Evolutionary conservation across 2,888 invertebrate genomes (phyloP).

Genomic region (Platycnemis pennipes): DNA sequence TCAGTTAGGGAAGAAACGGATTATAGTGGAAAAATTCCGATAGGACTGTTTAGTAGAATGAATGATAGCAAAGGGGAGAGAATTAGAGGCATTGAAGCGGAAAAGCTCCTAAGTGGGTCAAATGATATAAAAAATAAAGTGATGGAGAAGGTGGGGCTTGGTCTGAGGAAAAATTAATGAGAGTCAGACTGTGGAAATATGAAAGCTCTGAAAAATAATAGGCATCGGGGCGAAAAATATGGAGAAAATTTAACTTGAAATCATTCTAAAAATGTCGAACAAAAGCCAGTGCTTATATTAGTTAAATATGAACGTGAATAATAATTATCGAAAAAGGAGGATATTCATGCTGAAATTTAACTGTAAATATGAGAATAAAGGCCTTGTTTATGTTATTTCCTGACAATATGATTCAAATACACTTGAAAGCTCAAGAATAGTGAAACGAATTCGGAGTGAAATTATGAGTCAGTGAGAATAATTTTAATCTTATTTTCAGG

Average conservation of each 20-base stretch:
- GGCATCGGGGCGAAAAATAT: not conserved
- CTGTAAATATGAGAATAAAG: no score
- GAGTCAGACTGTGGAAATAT: not conserved
- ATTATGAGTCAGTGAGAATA: no score
- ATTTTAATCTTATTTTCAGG: no score
- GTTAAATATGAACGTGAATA: no score
- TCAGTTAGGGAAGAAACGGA: no score
- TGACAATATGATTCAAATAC: no score
- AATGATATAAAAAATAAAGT: not conserved
- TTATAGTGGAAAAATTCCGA: not conserved
- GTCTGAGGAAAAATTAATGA: not conserved
- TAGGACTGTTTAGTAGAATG: not conserved
- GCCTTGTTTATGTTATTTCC: no score
- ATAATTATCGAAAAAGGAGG: no score
- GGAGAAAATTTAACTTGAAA: not conserved
- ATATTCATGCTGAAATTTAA: no score
- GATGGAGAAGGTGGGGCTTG: not conserved
- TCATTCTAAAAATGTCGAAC: not conserved
- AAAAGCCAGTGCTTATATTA: no score
- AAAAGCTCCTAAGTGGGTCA: not conserved
- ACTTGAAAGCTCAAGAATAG: no score
- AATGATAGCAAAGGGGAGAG: not conserved
- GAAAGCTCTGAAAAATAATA: not conserved
- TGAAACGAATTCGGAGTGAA: no score
- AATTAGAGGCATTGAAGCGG: not conserved